Evolutionary conservation across 2,113 vertebrate species (phyloP).

Genomic region (Sinocyclocheilus maitianheensis): DNA sequence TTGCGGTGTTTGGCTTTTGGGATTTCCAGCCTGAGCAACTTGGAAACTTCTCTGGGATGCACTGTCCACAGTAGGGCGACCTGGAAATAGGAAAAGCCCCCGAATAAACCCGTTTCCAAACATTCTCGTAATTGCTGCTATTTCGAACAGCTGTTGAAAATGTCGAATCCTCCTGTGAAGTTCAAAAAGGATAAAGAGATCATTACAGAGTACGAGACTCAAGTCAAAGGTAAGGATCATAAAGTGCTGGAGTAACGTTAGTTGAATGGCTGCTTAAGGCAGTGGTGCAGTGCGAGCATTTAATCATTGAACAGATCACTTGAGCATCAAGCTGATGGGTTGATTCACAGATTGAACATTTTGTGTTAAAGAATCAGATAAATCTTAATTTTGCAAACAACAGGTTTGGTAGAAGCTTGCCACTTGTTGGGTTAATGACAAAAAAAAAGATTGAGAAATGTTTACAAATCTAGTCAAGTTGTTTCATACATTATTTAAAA

Average conservation of each 20-base stretch:
- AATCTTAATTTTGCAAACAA: not conserved
- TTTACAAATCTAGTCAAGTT: not conserved
- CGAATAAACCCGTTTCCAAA: constrained; percentile 29
- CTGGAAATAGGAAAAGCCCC: constrained; percentile 47
- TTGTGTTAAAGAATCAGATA: not conserved
- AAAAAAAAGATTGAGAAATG: not conserved
- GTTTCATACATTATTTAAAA: not conserved
- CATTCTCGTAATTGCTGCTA: constrained; percentile 15
- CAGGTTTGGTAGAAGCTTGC: not conserved
- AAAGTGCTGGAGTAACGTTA: not conserved
- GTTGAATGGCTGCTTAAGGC: not conserved
- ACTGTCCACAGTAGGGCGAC: constrained; percentile 54
- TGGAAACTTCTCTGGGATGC: constrained; percentile 61
- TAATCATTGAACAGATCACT: not conserved
- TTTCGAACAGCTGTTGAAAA: constrained; percentile 67
- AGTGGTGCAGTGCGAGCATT: not conserved
- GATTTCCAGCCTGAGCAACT: constrained; percentile 30
- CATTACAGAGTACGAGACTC: constrained; percentile 93
- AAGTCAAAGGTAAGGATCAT: constrained; percentile 90
- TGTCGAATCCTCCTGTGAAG: constrained; percentile 85
- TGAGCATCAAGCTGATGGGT: not conserved
- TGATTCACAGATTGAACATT: not conserved
- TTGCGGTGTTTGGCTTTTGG: not conserved
- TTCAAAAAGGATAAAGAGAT: constrained; percentile 99
- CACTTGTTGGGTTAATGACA: not conserved